Evolutionary conservation across 2,113 vertebrate species (phyloP).

Genomic region (Melanerpes formicivorus): DNA sequence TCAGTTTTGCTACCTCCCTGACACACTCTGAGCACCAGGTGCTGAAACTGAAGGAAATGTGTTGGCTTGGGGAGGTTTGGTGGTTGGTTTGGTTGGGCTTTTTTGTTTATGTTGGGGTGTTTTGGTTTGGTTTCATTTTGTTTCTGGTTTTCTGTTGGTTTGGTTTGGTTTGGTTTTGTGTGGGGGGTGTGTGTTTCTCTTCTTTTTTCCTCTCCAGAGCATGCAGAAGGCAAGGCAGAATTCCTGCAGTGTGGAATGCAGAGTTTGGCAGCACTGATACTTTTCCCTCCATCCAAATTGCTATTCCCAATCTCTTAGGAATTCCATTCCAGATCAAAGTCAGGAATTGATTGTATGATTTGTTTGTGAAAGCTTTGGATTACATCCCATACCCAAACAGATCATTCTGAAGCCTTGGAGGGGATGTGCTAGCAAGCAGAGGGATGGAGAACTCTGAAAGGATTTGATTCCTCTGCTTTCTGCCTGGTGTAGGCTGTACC

Average conservation of each 20-base stretch:
- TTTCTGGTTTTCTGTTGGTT: neutral
- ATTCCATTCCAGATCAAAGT: neutral
- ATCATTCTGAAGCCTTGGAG: neutral
- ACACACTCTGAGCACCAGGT: neutral
- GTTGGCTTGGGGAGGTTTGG: neutral
- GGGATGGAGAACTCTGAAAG: neutral
- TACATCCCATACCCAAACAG: neutral
- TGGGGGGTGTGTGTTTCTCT: neutral
- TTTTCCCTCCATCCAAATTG: neutral
- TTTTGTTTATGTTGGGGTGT: neutral
- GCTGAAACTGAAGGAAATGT: neutral
- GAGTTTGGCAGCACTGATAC: neutral
- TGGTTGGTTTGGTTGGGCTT: neutral
- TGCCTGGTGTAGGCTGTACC: neutral
- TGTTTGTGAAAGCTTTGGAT: neutral
- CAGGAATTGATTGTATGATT: neutral
- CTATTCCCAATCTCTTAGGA: neutral
- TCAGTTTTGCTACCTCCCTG: neutral
- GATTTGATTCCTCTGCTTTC: neutral
- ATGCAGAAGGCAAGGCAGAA: neutral
- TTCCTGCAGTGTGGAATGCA: neutral
- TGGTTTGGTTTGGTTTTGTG: neutral
- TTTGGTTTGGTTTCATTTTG: no score
- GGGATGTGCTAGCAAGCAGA: neutral
- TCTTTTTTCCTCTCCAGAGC: neutral